Base-by-base conservation (phyloP, 1,140 invertebrate genomes). In the Glomeris maerens region DNA sequence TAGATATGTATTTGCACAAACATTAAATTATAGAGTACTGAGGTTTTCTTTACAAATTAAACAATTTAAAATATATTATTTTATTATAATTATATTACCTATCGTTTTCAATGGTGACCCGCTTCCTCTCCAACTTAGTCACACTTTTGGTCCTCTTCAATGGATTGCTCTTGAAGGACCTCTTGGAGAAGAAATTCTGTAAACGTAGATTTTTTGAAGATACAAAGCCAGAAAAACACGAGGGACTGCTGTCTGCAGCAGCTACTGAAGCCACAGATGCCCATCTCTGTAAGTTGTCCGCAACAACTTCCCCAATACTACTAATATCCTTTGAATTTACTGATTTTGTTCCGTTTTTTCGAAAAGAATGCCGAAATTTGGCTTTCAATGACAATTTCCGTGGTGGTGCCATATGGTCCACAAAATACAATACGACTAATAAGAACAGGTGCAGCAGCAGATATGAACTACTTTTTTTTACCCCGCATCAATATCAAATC, bases 81-180 rank as follows among this genome's bases (percentile, higher is more conserved):
- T 26, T 46, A 13, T 42, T 10, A 13, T 13, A 36, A 42, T 46
- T 26, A 10, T 7, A 17, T 67, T 62, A 72, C 70, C 70, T 57
- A 65, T 75, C 65, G 64, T 60, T 50, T 60, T 73, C 63, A 49
- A 70, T 65, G 53, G 73, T 62, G 54, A 62, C 64, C 61, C 80
- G 71, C 64, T 84, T 84, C 40, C 84, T 73, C 62, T 91, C 87
- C 59, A 92, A 68, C 66, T 91, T 92, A 41, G 85, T 90, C 53
- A 86, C 86, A 60, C 85, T 90, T 66, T 91, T 90, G 54, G 87
- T 91, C 60, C 88, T 75, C 70, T 92, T 92, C 56, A 91, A 70
- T 3, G 84, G 84, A 69, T 87, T 86, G 62, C 79, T 83, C 64
- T 86, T 78, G 70, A 81, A 84, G 52, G 82, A 84, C 63, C 87